A percentile compares a stretch with the other conserved stretches of the same genome.
Evolutionary conservation across 2,888 invertebrate genomes (phyloP).

Genomic region (Ypsolopha scabrella): DNA sequence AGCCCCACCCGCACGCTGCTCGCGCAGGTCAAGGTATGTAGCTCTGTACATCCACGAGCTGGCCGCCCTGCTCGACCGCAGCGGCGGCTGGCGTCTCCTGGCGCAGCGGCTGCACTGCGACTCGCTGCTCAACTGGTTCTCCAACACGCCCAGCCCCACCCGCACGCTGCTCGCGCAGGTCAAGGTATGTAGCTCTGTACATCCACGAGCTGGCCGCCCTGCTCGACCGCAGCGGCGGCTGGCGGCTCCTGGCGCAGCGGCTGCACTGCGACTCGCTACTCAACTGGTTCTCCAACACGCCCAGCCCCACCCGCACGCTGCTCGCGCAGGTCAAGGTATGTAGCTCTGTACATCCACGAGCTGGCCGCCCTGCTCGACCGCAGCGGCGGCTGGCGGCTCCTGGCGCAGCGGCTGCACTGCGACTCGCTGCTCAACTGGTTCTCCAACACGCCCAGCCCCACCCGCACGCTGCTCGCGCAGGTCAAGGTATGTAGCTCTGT

Average conservation of each 20-base stretch:
- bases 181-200: slow-evolving; percentile 30
- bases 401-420: slow-evolving; percentile 66
- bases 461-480: slow-evolving; percentile 67
- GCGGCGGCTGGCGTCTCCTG: slow-evolving; percentile 71
- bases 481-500: slow-evolving; percentile 35
- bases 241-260: too few species aligned
- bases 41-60: slow-evolving; percentile 55
- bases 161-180: slow-evolving; percentile 67
- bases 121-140: slow-evolving; percentile 57
- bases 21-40: too few species aligned
- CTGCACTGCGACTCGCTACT: too few species aligned
- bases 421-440: slow-evolving; percentile 60
- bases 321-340: background rate
- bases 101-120: slow-evolving; percentile 64
- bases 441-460: slow-evolving; percentile 54
- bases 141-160: slow-evolving; percentile 58
- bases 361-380: slow-evolving; percentile 65
- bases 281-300: too few species aligned
- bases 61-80: slow-evolving; percentile 60
- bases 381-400: slow-evolving; percentile 68
- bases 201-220: too few species aligned
- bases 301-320: too few species aligned
- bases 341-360: slow-evolving; percentile 31
- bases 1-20: too few species aligned
- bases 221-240: too few species aligned